Base-by-base conservation (phyloP, 2,113 vertebrate genomes). In the Odontophorus gujanensis region DNA sequence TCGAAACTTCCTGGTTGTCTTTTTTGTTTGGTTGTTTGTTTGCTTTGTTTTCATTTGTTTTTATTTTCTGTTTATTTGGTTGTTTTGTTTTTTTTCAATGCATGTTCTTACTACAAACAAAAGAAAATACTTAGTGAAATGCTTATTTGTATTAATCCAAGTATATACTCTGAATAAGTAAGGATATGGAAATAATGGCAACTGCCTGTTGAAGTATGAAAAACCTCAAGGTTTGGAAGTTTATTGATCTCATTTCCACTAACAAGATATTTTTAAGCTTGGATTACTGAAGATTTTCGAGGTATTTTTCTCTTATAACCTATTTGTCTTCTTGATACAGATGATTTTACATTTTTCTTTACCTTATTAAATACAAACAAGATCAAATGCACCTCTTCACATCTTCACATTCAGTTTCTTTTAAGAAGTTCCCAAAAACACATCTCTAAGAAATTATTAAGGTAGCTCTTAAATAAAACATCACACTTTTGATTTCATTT, bases 251-350 rank as follows among this genome's bases (percentile, higher is more conserved):
- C 7, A 20, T 87, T 91, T 91, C 63, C 53, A 67, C 47, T 87
- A 92, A 63, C 67, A 91, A 94, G 80, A 66, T 91, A 63, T 77
- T 94, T 85, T 94, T 95, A 87, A 97, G 57, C 69, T 93, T 73
- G 63, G 75, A 84, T 96, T n/a, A 89, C 78, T 85, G 66, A 58
- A 47, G 82, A 4, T 90, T 94, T 94, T 83, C 51, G 51, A 21
- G 43, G 73, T 77, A 16, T 18, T 93, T 91, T 80, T 47, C 13
- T 93, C 55, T 85, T 47, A 55, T 18, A 81, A 92, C 11, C 51
- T 91, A 51, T 82, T 1, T 65, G 20, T 91, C 28, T 57, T 69
- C n/a, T 40, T 85, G 38, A 28, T 69, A 62, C 50, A 89, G 50
- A 67, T 6, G 17, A 17, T 91, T 92, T 86, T 83, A 58, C 38